Base-by-base conservation (phyloP, 2,888 invertebrate genomes). In the Oscheius sp. region DNA sequence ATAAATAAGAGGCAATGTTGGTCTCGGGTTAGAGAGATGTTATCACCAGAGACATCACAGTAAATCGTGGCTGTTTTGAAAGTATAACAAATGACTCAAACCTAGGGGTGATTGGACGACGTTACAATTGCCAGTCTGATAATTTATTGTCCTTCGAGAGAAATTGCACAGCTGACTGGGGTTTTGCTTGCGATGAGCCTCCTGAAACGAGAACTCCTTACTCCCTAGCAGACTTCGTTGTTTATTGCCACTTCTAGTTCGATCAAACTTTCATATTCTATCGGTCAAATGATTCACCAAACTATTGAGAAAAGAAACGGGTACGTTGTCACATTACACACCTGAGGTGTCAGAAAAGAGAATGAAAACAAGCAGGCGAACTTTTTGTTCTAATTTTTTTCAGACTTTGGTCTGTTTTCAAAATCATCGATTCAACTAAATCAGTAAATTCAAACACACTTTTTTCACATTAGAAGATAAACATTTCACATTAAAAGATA, bases 121-220 rank as follows among this genome's bases (percentile, higher is more conserved):
- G 42, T 42, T 42, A 42, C 42, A 42, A 42, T 42, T 42, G 42
- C 42, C 42, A 42, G 42, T 42, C 42, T 42, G 63, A 63, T 63
- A 48, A 63, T 63, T 63, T 63, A 63, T 63, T 48, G 63, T 32
- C 63, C 32, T 63, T 63, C 63, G 63, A 63, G 63, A 63, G 63
- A n/a, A 47, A 50, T 63, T 9, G 63, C 63, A 63, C 63, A 63
- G 63, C 63, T 63, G 63, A 63, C 63, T n/a, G 47, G 37, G 63
- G 47, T 63, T 63, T 63, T 47, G 47, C 63, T 63, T 33, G 47
- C 63, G 63, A 63, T 63, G 47, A 63, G 47, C 63, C n/a, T 21
- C 48, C 21, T 50, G 47, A 10, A 63, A 48, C 63, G 48, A 50
- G 21, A n/a, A n/a, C 21, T 48, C 48, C 63, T 48, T 48, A 48